Conservation (phyloP, 2,797 vertebrate species). For the Dermochelys coriacea region DNA sequence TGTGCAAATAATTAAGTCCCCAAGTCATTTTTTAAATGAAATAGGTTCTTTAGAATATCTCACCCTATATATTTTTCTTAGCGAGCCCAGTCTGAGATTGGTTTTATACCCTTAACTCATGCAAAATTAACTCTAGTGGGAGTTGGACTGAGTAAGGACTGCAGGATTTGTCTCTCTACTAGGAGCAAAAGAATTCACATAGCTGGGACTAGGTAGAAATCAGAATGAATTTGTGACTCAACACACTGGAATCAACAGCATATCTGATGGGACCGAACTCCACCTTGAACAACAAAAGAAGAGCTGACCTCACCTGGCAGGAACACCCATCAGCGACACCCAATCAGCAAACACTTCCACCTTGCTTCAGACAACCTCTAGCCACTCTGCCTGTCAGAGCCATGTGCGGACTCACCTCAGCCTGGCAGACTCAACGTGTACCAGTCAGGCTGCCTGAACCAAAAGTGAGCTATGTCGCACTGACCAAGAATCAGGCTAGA, state of each 20-base stretch:
- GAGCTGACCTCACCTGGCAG: neutral
- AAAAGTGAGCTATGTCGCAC: neutral
- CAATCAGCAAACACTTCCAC: neutral
- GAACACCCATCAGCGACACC: too few relatives aligned
- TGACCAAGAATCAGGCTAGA: neutral
- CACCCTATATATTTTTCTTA: too few relatives aligned
- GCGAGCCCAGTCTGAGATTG: too few relatives aligned
- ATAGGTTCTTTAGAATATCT: too few relatives aligned
- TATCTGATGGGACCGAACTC: neutral
- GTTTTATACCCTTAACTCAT: neutral
- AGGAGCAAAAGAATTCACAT: neutral
- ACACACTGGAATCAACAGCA: neutral
- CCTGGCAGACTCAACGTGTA: conserved; percentile 5
- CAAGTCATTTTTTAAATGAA: too few relatives aligned
- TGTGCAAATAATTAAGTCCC: too few relatives aligned
- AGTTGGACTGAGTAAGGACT: too few relatives aligned
- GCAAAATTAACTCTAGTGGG: neutral
- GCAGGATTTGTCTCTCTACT: neutral
- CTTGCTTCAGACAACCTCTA: neutral
- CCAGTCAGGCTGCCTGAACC: neutral
- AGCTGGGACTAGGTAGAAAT: neutral
- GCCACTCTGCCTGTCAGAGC: neutral
- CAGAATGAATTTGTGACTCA: neutral
- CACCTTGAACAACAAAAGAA: neutral
- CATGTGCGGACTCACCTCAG: neutral